phyloP scores from a whole-genome alignment of 2,888 invertebrate species.

The Agrypnus murinus region DNA sequence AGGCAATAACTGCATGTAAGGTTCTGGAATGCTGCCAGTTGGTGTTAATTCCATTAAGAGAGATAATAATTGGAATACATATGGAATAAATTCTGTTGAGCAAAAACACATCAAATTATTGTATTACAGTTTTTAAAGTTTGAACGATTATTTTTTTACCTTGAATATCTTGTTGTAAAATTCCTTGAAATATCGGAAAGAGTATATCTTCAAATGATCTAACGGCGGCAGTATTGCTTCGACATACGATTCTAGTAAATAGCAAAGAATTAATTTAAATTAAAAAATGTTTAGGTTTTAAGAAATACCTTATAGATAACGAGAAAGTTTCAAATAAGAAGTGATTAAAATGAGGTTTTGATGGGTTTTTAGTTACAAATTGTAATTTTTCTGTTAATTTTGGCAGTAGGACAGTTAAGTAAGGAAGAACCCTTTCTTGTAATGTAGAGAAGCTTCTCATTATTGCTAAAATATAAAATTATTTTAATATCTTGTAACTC shows the following conservation, averaged over 20 bases:
- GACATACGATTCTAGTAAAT: slow-evolving; percentile 85
- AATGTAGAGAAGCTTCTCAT: slow-evolving; percentile 90
- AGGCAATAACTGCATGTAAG: slow-evolving; percentile 93
- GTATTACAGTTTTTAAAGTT: slow-evolving; percentile 23
- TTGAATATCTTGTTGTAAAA: slow-evolving; percentile 94
- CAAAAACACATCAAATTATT: no score
- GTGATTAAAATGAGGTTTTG: slow-evolving; percentile 98
- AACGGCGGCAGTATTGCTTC: slow-evolving; percentile 85
- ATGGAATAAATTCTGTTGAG: slow-evolving; percentile 94
- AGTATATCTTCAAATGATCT: slow-evolving; percentile 92
- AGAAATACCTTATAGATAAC: slow-evolving; percentile 84
- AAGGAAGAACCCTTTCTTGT: slow-evolving; percentile 87
- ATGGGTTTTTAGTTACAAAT: slow-evolving; percentile 92
- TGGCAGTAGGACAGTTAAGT: slow-evolving; percentile 85
- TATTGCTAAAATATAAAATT: slow-evolving; percentile 79
- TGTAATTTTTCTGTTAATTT: slow-evolving; percentile 89
- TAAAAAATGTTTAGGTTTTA: not conserved
- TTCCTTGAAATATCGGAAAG: slow-evolving; percentile 96
- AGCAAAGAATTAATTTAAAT: not conserved
- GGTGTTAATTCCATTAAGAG: slow-evolving; percentile 85
- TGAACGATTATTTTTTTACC: slow-evolving; percentile 74
- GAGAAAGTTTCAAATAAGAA: slow-evolving; percentile 97
- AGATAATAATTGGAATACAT: slow-evolving; percentile 98
- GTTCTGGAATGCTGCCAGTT: slow-evolving; percentile 79
- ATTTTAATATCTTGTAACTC: not conserved